Percentiles rank a stretch among this genome's conserved stretches.
These are phyloP conservation scores for Drosophila austrosaltans DNA, from an alignment of 2,888 invertebrate genomes.

Conservation along the genomic window DNA sequence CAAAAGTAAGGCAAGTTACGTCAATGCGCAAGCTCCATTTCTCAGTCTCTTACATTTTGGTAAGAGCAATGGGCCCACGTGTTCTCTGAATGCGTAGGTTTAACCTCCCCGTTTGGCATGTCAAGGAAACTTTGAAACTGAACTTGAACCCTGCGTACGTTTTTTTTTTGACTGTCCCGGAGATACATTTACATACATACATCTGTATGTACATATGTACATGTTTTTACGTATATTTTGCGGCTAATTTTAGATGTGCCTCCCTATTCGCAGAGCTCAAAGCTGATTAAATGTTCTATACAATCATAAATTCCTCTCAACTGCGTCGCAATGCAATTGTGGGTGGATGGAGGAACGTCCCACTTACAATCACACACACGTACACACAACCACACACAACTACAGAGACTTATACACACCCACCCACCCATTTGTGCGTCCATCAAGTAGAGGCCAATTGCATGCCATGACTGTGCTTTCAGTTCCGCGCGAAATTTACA, in stretches of 20 bases:
- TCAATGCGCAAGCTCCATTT: constrained; percentile 59
- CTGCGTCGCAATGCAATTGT: constrained; percentile 50
- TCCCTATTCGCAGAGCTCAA: constrained; percentile 31
- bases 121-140: constrained; percentile 62
- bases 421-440: constrained; percentile 17
- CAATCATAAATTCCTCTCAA: constrained; percentile 44
- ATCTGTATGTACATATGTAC: not conserved
- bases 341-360: constrained; percentile 29
- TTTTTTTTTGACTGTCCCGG: constrained; percentile 16
- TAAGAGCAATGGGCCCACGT: constrained; percentile 64
- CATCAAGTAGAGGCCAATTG: constrained; percentile 41
- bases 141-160: constrained; percentile 60
- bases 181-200: constrained; percentile 38
- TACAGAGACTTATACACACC: constrained; percentile 53
- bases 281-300: constrained; percentile 60
- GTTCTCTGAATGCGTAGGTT: constrained; percentile 28
- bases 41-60: constrained; percentile 32
- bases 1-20: constrained; percentile 45
- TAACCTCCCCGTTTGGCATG: constrained; percentile 41
- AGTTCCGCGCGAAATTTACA: constrained; percentile 65
- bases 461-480: constrained; percentile 45
- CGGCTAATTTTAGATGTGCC: constrained; percentile 64
- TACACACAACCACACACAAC: constrained; percentile 38
- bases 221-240: constrained; percentile 16
- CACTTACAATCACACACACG: constrained; percentile 57